Base-by-base conservation (phyloP, 2,888 invertebrate species). In the Cephus spinipes region DNA sequence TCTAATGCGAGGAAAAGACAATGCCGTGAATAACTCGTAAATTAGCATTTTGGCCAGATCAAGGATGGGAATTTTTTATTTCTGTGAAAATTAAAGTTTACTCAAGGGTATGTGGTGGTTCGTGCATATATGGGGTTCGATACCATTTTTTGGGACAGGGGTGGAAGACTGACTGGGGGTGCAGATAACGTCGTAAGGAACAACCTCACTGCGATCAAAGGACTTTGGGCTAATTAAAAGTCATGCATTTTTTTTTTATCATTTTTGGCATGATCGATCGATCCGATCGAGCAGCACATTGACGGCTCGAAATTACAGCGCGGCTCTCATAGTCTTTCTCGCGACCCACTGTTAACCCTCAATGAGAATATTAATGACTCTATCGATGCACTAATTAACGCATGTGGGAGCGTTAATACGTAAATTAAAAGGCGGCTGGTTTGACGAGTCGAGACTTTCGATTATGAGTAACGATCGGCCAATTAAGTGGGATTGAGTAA, bases 401-500 rank as follows among this genome's bases (percentile, higher is more conserved):
- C 77, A 73, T 75, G 76, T 78, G 81, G 80, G 77, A 77, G 80
- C 79, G 80, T 82, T 86, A 85, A 85, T 86, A 83, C 82, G 84
- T 78, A 84, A 88, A 87, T 86, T 84, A 86, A 85, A 84, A 86
- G 84, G 74, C 80, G 80, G 83, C 73, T 55, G 11, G 71, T 31
- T 55, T 78, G 75, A 77, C 76, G 81, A 68, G 74, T 79, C 82
- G 80, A 76, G 55, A 78, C 79, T 82, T 84, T 84, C 75, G 73
- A 69, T 77, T 80, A 84, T 84, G 85, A 87, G 82, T 83, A 84
- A 87, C 87, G 88, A 35, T 80, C 82, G 82, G 81, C 83, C 85
- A 85, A 87, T 87, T 86, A 85, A 71, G 71, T 15, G 79, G 80
- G 83, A 87, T 88, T 87, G 86, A 88, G 88, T 86, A 88, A 88